Percentiles rank a stretch among this genome's conserved stretches.
These are phyloP conservation scores for Ligdia adustata DNA, from an alignment of 2,888 invertebrate species.

Conservation along the genomic window DNA sequence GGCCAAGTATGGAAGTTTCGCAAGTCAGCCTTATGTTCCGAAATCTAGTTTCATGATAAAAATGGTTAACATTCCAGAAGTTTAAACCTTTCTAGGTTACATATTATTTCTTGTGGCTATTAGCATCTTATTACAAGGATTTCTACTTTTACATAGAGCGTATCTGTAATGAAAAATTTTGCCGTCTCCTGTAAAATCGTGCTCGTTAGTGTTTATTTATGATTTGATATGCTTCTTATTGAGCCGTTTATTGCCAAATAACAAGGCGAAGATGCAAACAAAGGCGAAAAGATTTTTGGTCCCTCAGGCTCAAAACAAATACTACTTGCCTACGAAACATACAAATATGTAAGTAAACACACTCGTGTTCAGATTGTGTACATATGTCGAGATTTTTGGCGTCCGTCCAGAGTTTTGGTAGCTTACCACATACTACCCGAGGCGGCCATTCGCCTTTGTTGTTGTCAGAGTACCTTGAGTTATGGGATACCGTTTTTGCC, in stretches of 20 bases:
- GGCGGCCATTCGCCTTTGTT: conserved; percentile 60
- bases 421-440: conserved; percentile 55
- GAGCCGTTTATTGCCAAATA: conserved; percentile 9
- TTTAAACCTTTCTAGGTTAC: too few species aligned
- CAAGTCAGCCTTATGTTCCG: conserved; percentile 41
- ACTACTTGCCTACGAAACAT: conserved; percentile 42
- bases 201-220: background rate
- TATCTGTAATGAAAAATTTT: too few species aligned
- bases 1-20: conserved; percentile 59
- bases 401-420: conserved; percentile 56
- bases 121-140: too few species aligned
- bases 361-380: conserved; percentile 36
- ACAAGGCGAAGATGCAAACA: conserved; percentile 41
- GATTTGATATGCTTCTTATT: conserved; percentile 8
- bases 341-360: conserved; percentile 41
- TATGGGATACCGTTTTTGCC: conserved; percentile 53
- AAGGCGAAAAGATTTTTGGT: conserved; percentile 50
- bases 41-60: conserved; percentile 43
- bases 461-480: conserved; percentile 60
- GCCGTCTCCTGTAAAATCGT: too few species aligned
- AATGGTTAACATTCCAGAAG: conserved; percentile 38
- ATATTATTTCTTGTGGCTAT: too few species aligned
- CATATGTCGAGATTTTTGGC: conserved; percentile 64
- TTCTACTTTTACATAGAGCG: too few species aligned
- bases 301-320: conserved; percentile 56